phyloP scores from a whole-genome alignment of 2,888 invertebrate genomes.

The Hirtodrosophila histrioides region DNA sequence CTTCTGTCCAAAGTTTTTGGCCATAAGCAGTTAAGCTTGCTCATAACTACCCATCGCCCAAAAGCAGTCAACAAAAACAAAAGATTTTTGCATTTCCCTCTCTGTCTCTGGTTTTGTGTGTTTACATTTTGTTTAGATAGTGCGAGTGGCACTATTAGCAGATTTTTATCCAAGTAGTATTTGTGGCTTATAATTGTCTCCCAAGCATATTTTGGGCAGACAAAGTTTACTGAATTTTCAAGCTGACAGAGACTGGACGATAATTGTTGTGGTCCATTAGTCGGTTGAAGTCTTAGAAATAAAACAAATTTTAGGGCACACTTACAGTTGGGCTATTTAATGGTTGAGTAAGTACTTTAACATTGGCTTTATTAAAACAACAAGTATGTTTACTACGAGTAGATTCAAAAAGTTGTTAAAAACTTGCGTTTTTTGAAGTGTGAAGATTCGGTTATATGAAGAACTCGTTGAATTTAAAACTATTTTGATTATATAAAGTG shows the following conservation, averaged over 20 bases:
- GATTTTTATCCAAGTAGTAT: constrained; percentile 36
- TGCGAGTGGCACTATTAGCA: constrained; percentile 54
- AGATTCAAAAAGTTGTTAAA: no score
- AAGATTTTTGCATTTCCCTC: constrained; percentile 42
- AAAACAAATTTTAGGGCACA: constrained; percentile 1
- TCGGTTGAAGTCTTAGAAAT: not conserved
- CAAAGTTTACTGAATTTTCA: constrained; percentile 34
- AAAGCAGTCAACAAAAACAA: constrained; percentile 43
- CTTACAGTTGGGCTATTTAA: not conserved
- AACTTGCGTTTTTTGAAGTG: no score
- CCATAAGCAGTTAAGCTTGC: constrained; percentile 50
- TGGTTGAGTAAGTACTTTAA: no score
- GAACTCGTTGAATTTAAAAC: no score
- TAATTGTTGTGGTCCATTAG: constrained; percentile 29
- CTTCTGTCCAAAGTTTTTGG: constrained; percentile 43
- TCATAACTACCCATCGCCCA: constrained; percentile 25
- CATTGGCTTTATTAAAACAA: no score
- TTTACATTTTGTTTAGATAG: constrained; percentile 39
- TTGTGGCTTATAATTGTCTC: constrained; percentile 61
- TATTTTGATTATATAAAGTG: no score
- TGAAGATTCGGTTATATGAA: no score
- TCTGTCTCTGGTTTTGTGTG: constrained; percentile 15
- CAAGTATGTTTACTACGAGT: no score
- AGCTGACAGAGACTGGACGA: constrained; percentile 12
- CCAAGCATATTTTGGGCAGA: constrained; percentile 43